phyloP scores from a whole-genome alignment of 2,888 invertebrate species.

The Drosophila lacicola region DNA sequence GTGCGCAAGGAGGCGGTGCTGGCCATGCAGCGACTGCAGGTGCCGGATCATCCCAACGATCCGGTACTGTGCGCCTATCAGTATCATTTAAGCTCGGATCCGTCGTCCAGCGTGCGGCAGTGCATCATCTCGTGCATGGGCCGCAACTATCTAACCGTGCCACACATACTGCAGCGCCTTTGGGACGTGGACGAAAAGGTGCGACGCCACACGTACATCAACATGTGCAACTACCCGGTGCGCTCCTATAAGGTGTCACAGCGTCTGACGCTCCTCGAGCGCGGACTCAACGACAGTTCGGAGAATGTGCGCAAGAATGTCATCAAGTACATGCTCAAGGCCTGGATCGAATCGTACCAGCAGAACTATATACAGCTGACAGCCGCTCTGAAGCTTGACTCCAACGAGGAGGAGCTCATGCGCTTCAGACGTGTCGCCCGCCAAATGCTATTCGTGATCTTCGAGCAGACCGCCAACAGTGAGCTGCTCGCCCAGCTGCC shows the following conservation, averaged over 20 bases:
- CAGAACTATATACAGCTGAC: slow-evolving; percentile 90
- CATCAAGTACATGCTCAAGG: slow-evolving; percentile 87
- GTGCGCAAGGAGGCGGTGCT: slow-evolving; percentile 92
- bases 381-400: slow-evolving; percentile 91
- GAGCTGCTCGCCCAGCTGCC: slow-evolving; percentile 85
- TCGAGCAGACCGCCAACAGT: slow-evolving; percentile 85
- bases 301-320: slow-evolving; percentile 86
- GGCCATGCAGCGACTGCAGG: slow-evolving; percentile 92
- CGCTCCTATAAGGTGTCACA: slow-evolving; percentile 88
- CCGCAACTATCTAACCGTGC: slow-evolving; percentile 89
- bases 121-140: slow-evolving; percentile 91
- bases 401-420: slow-evolving; percentile 88
- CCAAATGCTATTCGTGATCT: slow-evolving; percentile 86
- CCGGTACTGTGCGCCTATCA: slow-evolving; percentile 90
- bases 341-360: slow-evolving; percentile 91
- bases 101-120: slow-evolving; percentile 90
- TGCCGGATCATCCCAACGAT: slow-evolving; percentile 91
- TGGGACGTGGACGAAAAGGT: slow-evolving; percentile 93
- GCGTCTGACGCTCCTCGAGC: slow-evolving; percentile 87
- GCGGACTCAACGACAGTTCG: slow-evolving; percentile 88
- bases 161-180: slow-evolving; percentile 89
- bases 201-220: slow-evolving; percentile 86
- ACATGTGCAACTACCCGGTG: slow-evolving; percentile 85
- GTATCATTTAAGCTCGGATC: slow-evolving; percentile 90
- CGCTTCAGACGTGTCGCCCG: slow-evolving; percentile 87